Evolutionary conservation across 2,113 vertebrate species (phyloP), one percentile per base, ranked within the genome.

Genomic region (Plestiodon gilberti): DNA sequence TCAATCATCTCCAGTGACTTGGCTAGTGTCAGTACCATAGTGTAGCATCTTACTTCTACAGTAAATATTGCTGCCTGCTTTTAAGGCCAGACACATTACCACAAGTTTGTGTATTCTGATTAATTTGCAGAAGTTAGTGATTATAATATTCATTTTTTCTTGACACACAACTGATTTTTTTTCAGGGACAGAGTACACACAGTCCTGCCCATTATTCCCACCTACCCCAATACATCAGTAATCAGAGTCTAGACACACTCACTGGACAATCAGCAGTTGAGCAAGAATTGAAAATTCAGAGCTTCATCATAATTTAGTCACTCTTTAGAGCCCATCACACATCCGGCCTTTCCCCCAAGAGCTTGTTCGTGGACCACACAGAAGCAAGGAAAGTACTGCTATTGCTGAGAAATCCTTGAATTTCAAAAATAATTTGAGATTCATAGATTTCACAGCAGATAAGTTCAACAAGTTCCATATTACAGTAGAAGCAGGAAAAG

Each of bases 61-160:
- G 1, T 3, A 48, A 48, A 48, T 48, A 8, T 83, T 33, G 4
- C 15, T 28, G 48, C 73, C 1, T 14, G 2, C 6, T n/a, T 52
- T 69, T 64, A 69, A 90, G 87, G 89, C 38, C 25, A 79, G 48
- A 4, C 67, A 30, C 67, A 43, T 75, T 48, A 25, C 38, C 73
- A 75, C 38, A 48, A 23, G 3, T 22, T 6, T 28, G 11, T 48
- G 11, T 75, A 28, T 48, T 25, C 11, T 52, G 40, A 43, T 43
- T 74, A 71, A 48, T 74, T 74, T 28, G 43, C 43, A 48, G 43
- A 48, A 48, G 43, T 48, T 2, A 78, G 52, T 35, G 55, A 20
- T 61, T 11, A 18, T 15, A n/a, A 17, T 64, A 33, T 48, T 43
- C 3, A 77, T 7, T 61, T 40, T 38, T 43, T 83, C 30, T 70